Evolutionary conservation across 2,797 vertebrate genomes (phyloP).

Genomic region (Eremophila alpestris): DNA sequence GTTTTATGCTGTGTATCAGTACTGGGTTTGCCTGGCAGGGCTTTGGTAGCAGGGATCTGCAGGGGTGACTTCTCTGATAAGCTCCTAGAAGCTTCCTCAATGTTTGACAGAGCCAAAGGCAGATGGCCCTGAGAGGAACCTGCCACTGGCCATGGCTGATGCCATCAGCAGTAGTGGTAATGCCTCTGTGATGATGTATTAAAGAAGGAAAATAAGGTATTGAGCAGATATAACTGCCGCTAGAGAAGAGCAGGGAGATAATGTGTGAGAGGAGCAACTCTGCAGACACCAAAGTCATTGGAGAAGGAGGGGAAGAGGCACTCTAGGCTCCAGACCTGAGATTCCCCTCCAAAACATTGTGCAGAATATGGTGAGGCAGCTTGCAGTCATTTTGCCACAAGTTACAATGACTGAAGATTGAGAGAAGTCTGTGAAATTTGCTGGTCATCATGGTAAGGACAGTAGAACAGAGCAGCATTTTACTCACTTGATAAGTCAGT

Average conservation of each 20-base stretch:
- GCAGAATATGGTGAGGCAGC: background rate
- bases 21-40: background rate
- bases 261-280: background rate
- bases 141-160: fast-evolving
- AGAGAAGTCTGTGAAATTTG: background rate
- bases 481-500: background rate
- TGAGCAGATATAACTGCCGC: background rate
- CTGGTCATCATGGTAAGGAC: background rate
- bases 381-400: background rate
- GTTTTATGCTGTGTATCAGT: background rate
- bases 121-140: background rate
- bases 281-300: background rate
- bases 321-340: background rate
- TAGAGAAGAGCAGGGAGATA: background rate
- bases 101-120: background rate
- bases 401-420: background rate
- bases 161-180: background rate
- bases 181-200: fast-evolving
- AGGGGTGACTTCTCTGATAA: background rate
- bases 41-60: background rate
- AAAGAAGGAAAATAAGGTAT: background rate
- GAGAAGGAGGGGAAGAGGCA: background rate
- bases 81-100: background rate
- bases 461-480: background rate
- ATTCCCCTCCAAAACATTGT: background rate